Evolutionary conservation across 2,113 vertebrate species (phyloP).

Genomic region (Urocitellus parryii): DNA sequence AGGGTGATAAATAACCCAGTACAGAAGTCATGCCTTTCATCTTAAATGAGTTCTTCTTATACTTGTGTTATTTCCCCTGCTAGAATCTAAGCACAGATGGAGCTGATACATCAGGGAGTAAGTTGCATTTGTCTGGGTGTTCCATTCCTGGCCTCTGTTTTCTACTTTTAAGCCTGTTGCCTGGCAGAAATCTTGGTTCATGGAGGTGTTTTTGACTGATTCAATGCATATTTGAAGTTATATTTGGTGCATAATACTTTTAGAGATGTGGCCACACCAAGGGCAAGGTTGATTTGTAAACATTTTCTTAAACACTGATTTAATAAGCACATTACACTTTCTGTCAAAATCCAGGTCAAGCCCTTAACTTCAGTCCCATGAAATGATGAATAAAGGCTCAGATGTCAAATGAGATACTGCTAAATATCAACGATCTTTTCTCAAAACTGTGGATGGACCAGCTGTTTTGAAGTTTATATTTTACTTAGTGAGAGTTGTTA

Average conservation of each 20-base stretch:
- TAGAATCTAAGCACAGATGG: neutral
- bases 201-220: slow-evolving; percentile 13
- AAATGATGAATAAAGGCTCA: slow-evolving; percentile 24
- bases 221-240: neutral
- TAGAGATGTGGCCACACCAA: neutral
- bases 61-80: slow-evolving; percentile 37
- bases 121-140: slow-evolving; percentile 3
- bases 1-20: slow-evolving; percentile 1
- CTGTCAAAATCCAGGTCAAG: slow-evolving; percentile 48
- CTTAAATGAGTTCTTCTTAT: slow-evolving; percentile 33
- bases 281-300: neutral
- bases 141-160: slow-evolving; percentile 17
- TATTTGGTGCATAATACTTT: neutral
- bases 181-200: slow-evolving; percentile 7
- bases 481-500: slow-evolving; percentile 40
- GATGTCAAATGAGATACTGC: slow-evolving; percentile 16
- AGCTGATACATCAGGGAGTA: neutral
- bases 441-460: slow-evolving; percentile 5
- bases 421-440: slow-evolving; percentile 18
- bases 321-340: slow-evolving; percentile 42
- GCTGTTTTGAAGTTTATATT: slow-evolving; percentile 27
- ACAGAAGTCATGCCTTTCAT: slow-evolving; percentile 43
- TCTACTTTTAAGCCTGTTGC: neutral
- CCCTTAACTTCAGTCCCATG: slow-evolving; percentile 6
- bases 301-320: slow-evolving; percentile 30